Evolutionary conservation across 2,113 vertebrate genomes (phyloP).

Genomic region (Rhabdomys dilectus): DNA sequence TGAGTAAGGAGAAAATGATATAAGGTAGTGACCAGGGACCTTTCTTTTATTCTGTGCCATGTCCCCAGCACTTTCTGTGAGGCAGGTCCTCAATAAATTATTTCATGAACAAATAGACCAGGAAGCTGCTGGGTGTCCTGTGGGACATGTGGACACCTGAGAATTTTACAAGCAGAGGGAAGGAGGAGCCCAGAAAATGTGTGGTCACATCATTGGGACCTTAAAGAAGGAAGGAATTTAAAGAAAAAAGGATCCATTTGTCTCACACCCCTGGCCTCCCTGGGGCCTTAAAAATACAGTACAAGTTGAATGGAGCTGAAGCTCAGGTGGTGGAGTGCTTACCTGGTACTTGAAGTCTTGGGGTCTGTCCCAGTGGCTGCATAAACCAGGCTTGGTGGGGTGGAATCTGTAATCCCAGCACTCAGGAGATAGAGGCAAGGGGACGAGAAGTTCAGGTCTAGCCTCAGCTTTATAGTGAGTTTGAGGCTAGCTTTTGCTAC

Average conservation of each 20-base stretch:
- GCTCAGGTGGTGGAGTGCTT: background rate
- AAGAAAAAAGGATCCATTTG: background rate
- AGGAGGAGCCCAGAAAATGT: background rate
- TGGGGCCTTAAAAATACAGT: background rate
- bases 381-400: too few relatives aligned
- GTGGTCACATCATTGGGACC: background rate
- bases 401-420: background rate
- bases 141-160: accelerated
- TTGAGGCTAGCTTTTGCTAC: background rate
- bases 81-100: too few relatives aligned
- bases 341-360: background rate
- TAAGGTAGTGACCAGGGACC: background rate
- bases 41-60: background rate
- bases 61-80: background rate
- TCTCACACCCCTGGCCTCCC: background rate
- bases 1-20: background rate
- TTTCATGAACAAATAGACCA: background rate
- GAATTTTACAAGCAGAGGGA: background rate
- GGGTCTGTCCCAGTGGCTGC: background rate
- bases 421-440: too few relatives aligned
- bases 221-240: background rate
- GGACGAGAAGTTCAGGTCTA: background rate
- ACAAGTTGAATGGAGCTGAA: background rate
- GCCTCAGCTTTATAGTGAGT: background rate
- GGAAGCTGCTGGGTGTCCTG: background rate